phyloP scores from a whole-genome alignment of 2,888 invertebrate species.

The Tachina grossa region DNA sequence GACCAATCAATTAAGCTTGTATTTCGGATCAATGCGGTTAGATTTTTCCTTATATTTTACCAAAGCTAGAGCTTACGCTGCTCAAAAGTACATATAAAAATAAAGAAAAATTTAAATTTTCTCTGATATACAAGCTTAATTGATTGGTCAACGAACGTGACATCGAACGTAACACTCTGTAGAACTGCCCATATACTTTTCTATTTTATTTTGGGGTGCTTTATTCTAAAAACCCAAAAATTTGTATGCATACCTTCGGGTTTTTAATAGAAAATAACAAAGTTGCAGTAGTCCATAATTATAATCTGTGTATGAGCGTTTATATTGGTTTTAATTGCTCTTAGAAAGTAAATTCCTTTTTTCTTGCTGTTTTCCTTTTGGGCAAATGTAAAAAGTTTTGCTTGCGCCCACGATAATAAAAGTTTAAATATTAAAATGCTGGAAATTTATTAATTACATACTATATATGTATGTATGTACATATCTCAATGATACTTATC shows the following conservation, averaged over 20 bases:
- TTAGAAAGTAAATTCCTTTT: constrained; percentile 1
- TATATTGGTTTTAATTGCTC: background rate
- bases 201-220: background rate
- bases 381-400: constrained; percentile 10
- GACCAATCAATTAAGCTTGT: too few species aligned
- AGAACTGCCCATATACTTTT: too few species aligned
- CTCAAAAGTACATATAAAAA: too few species aligned
- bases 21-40: too few species aligned
- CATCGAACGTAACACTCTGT: too few species aligned
- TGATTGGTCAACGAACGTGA: too few species aligned
- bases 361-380: background rate
- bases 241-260: constrained; percentile 21
- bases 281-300: constrained; percentile 26
- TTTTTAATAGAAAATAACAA: constrained; percentile 15
- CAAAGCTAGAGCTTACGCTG: too few species aligned
- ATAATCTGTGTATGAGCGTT: background rate
- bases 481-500: background rate
- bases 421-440: constrained; percentile 3
- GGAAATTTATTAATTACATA: background rate
- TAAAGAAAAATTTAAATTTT: too few species aligned
- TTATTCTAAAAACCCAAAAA: background rate
- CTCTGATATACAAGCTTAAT: too few species aligned
- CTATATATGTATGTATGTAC: background rate
- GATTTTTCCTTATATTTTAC: too few species aligned
- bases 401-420: constrained; percentile 5